A percentile compares a stretch with the other conserved stretches of the same genome.
phyloP scores from a whole-genome alignment of 2,888 invertebrate genomes.

The Tenthredo distinguenda region DNA sequence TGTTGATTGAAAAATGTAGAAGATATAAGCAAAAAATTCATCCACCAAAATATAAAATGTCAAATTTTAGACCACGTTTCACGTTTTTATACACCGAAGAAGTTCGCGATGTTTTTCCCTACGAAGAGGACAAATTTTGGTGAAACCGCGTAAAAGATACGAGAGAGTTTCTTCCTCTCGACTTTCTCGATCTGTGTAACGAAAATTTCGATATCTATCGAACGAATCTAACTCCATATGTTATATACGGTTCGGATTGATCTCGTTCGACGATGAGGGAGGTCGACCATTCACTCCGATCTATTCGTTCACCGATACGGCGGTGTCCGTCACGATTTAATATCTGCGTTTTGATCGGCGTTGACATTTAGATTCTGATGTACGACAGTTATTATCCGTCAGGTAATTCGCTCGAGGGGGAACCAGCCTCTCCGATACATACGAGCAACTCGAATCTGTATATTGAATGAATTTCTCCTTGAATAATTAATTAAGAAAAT shows the following conservation, averaged over 20 bases:
- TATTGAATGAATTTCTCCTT: too few relatives aligned
- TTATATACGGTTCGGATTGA: not conserved
- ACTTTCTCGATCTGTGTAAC: too few relatives aligned
- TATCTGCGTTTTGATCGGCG: conserved; percentile 21
- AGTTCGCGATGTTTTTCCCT: not conserved
- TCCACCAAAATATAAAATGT: not conserved
- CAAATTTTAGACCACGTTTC: not conserved
- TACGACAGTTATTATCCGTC: not conserved
- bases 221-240: not conserved
- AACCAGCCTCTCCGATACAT: not conserved
- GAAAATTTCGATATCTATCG: too few relatives aligned
- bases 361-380: conserved; percentile 21
- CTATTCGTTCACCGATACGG: conserved; percentile 9
- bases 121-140: not conserved
- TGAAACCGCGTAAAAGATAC: too few relatives aligned
- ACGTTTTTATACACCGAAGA: not conserved
- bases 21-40: not conserved
- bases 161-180: too few relatives aligned
- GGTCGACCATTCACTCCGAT: not conserved
- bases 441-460: not conserved
- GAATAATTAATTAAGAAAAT: too few relatives aligned
- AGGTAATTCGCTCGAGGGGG: not conserved
- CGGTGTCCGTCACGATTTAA: conserved; percentile 25
- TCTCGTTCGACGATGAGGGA: conserved; percentile 6
- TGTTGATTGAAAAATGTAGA: not conserved